Evolutionary conservation across 1,140 invertebrate species (phyloP).

Genomic region (Bombus vancouverensis): DNA sequence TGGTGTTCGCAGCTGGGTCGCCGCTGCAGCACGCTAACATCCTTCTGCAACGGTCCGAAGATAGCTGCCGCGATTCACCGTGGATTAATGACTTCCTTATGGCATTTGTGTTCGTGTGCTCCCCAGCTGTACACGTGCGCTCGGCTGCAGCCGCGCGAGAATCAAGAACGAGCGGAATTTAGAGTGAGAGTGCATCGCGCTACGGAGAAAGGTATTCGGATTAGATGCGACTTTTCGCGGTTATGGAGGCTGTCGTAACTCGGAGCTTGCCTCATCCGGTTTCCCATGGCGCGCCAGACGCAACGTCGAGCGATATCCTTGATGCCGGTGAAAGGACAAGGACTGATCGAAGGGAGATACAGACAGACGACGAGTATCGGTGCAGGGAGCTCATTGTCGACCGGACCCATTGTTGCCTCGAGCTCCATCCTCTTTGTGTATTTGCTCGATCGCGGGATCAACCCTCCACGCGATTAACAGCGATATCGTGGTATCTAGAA

Average conservation of each 20-base stretch:
- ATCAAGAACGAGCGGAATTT: constrained; percentile 35
- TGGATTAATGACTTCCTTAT: constrained; percentile 63
- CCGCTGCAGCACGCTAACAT: constrained; percentile 15
- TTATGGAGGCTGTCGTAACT: background rate
- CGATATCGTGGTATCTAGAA: no score
- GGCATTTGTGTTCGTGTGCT: constrained; percentile 39
- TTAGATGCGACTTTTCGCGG: background rate
- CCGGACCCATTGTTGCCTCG: no score
- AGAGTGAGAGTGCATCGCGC: constrained; percentile 34
- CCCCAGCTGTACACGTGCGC: constrained; percentile 1
- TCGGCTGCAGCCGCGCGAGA: background rate
- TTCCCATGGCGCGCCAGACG: background rate
- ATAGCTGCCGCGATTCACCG: constrained; percentile 46
- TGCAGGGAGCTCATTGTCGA: background rate
- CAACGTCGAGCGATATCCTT: background rate
- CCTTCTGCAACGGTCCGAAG: constrained; percentile 53
- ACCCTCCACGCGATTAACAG: no score
- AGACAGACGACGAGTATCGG: background rate
- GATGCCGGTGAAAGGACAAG: background rate
- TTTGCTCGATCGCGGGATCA: no score
- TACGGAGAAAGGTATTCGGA: background rate
- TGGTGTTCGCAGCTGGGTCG: background rate
- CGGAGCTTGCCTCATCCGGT: background rate
- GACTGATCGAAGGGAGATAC: background rate
- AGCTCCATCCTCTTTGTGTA: no score